Evolutionary conservation across 35 echinoderm and acorn worm species (phyloP).

Genomic region (Acanthaster planci): DNA sequence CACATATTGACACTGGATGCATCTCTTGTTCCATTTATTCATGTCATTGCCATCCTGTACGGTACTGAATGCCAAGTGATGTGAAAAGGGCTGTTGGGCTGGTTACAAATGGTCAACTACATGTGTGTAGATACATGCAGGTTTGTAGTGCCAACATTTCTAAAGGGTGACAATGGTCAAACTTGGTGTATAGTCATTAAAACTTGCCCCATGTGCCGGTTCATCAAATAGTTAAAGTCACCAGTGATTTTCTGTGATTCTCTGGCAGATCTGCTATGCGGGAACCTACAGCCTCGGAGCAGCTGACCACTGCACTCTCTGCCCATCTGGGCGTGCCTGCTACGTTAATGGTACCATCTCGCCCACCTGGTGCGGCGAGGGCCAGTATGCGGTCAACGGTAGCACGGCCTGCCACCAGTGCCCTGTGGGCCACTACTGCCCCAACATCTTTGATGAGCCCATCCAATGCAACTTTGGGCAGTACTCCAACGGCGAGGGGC

Average conservation of each 20-base stretch:
- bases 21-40: too few relatives aligned
- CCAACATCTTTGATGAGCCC: conserved; percentile 78
- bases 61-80: too few relatives aligned
- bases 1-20: too few relatives aligned
- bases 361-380: conserved; percentile 60
- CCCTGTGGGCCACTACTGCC: conserved; percentile 80
- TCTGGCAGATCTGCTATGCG: conserved; percentile 49
- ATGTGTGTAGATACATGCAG: too few relatives aligned
- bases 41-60: too few relatives aligned
- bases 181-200: too few relatives aligned
- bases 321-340: conserved; percentile 82
- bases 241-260: conserved; percentile 36
- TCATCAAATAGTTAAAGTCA: too few relatives aligned
- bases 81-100: too few relatives aligned
- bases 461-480: conserved; percentile 76
- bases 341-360: conserved; percentile 47
- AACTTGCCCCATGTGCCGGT: too few relatives aligned
- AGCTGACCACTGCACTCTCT: conserved; percentile 76
- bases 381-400: conserved; percentile 87
- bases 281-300: conserved; percentile 83
- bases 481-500: conserved; percentile 78
- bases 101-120: too few relatives aligned
- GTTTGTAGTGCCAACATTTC: too few relatives aligned
- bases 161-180: too few relatives aligned
- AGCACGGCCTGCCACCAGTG: conserved; percentile 69